A percentile compares a stretch with the other conserved stretches of the same genome.
These are phyloP conservation scores for Clupea harengus DNA, from an alignment of 2,113 vertebrate genomes.

Conservation along the genomic window DNA sequence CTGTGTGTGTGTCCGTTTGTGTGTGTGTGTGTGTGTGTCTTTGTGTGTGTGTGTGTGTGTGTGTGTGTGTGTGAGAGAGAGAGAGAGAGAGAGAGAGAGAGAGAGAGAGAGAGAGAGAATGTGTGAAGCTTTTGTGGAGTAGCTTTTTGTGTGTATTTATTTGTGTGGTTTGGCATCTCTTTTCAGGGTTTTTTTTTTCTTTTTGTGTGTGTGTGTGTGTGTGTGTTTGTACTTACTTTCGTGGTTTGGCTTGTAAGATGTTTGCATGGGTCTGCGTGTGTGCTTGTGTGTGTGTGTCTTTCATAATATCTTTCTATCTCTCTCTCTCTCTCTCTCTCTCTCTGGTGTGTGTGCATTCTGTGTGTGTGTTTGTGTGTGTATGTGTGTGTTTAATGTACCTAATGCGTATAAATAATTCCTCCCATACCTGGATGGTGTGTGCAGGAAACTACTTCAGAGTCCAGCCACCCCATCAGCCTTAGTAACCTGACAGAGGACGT, in stretches of 20 bases:
- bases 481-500: constrained; percentile 48
- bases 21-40: too few species aligned
- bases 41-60: background rate
- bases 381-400: constrained; percentile 18
- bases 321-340: background rate
- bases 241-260: background rate
- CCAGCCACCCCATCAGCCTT: constrained; percentile 65
- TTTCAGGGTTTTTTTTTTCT: background rate
- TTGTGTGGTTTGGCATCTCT: background rate
- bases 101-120: background rate
- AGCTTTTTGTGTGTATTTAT: background rate
- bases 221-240: background rate
- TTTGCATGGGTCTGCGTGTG: background rate
- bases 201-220: too few species aligned
- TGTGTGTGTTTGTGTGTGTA: constrained; percentile 28
- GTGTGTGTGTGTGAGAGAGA: background rate
- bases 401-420: background rate
- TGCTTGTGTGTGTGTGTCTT: background rate
- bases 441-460: constrained; percentile 64
- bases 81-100: background rate
- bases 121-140: background rate
- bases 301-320: background rate
- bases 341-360: background rate
- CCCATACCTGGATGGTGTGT: background rate
- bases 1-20: too few species aligned